A percentile compares a stretch with the other conserved stretches of the same genome.
Conservation (phyloP, 2,888 invertebrate genomes). For the Pollenia griseotomentosa region DNA sequence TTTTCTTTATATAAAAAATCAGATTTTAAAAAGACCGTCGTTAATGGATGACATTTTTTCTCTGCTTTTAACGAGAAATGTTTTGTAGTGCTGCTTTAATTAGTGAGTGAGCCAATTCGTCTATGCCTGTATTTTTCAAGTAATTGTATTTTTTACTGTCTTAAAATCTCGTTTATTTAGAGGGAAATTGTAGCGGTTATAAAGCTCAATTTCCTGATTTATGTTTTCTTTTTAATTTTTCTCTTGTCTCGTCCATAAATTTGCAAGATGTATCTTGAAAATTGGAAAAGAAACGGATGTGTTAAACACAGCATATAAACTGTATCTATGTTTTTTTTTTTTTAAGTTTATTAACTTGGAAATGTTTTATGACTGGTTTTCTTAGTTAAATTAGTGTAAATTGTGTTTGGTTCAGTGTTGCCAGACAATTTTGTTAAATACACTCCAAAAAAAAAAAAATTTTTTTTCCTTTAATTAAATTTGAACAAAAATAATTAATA, state of each 20-base stretch:
- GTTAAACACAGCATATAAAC: neutral
- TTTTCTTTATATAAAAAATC: no score
- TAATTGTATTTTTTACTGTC: neutral
- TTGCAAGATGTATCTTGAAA: conserved; percentile 1
- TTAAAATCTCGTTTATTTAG: conserved; percentile 21
- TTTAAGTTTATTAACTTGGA: conserved; percentile 7
- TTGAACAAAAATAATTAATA: no score
- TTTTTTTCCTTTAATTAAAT: no score
- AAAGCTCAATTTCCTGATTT: conserved; percentile 47
- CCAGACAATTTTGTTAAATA: no score
- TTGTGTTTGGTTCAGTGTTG: conserved; percentile 5
- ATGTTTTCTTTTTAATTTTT: neutral
- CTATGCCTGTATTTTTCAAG: neutral
- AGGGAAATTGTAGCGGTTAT: conserved; percentile 3
- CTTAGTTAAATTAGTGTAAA: conserved; percentile 32
- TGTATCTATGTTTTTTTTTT: neutral
- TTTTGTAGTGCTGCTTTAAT: neutral
- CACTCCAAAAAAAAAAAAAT: no score
- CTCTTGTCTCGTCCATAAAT: neutral
- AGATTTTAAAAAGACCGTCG: no score
- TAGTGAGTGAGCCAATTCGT: neutral
- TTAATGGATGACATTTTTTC: no score
- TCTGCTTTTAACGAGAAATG: no score
- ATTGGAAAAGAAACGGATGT: conserved; percentile 15
- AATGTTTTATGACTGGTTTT: neutral